phyloP scores from a whole-genome alignment of 2,888 invertebrate species.

The Drosophila longiperda region DNA sequence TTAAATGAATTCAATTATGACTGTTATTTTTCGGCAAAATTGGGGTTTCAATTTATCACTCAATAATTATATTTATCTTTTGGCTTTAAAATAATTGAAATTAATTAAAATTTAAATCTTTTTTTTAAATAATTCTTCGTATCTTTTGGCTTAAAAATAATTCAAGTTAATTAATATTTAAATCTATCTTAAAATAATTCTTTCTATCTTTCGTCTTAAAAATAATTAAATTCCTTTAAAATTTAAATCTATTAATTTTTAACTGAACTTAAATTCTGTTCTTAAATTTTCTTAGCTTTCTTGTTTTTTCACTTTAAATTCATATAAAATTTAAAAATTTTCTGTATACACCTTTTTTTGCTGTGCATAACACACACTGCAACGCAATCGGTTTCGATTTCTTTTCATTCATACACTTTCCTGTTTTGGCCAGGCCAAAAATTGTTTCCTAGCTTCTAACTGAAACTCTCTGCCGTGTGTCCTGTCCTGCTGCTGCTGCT shows the following conservation, averaged over 20 bases:
- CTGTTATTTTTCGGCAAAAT: not conserved
- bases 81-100: not conserved
- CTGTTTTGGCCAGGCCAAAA: conserved; percentile 56
- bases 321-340: not conserved
- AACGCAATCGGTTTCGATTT: conserved; percentile 76
- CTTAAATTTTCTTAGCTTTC: not conserved
- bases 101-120: not conserved
- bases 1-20: not conserved
- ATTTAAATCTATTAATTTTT: too few relatives aligned
- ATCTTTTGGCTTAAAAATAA: too few relatives aligned
- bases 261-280: too few relatives aligned
- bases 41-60: not conserved
- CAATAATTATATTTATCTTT: not conserved
- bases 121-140: too few relatives aligned
- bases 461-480: not conserved
- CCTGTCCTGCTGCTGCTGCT: not conserved
- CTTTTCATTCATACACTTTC: conserved; percentile 80
- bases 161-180: too few relatives aligned
- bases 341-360: not conserved
- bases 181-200: too few relatives aligned
- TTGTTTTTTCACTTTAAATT: not conserved
- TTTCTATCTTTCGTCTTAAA: too few relatives aligned
- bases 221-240: too few relatives aligned
- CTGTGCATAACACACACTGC: conserved; percentile 5
- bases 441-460: conserved; percentile 22